Percentiles rank a stretch among this genome's conserved stretches.
phyloP scores from a whole-genome alignment of 2,888 invertebrate species.

The Campoplex capitator region DNA sequence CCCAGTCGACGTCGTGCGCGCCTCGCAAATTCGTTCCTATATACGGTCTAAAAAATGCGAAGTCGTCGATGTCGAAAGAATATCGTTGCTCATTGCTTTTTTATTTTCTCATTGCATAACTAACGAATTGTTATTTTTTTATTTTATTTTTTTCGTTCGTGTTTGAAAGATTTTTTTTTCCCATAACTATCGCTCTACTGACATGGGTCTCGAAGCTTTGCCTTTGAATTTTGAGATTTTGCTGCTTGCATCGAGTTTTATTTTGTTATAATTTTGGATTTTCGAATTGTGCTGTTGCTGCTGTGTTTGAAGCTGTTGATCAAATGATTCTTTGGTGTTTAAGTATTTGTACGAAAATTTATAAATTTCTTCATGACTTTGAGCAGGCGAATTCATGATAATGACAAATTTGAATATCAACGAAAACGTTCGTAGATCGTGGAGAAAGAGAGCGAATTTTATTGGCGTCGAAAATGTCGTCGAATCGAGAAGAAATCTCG shows the following conservation, averaged over 20 bases:
- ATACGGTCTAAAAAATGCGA: not conserved
- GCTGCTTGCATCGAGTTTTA: not conserved
- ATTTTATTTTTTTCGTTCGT: not conserved
- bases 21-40: constrained; percentile 12
- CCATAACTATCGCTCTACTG: not conserved
- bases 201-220: constrained; percentile 1
- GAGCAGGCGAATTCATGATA: not conserved
- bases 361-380: not conserved
- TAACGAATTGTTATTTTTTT: not conserved
- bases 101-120: constrained; percentile 13
- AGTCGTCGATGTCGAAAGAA: constrained; percentile 7
- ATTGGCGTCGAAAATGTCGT: not conserved
- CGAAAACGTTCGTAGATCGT: not conserved
- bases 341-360: not conserved
- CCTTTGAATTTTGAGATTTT: not conserved
- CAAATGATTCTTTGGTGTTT: not conserved
- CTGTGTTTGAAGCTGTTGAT: not conserved
- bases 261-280: not conserved
- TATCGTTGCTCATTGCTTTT: constrained; percentile 40
- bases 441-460: too few species aligned
- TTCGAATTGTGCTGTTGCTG: not conserved
- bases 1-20: not conserved
- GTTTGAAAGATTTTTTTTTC: constrained; percentile 1
- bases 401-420: not conserved
- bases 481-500: not conserved